Evolutionary conservation across 2,113 vertebrate species (phyloP), one percentile per base, ranked within the genome.

Genomic region (Anser cygnoides): DNA sequence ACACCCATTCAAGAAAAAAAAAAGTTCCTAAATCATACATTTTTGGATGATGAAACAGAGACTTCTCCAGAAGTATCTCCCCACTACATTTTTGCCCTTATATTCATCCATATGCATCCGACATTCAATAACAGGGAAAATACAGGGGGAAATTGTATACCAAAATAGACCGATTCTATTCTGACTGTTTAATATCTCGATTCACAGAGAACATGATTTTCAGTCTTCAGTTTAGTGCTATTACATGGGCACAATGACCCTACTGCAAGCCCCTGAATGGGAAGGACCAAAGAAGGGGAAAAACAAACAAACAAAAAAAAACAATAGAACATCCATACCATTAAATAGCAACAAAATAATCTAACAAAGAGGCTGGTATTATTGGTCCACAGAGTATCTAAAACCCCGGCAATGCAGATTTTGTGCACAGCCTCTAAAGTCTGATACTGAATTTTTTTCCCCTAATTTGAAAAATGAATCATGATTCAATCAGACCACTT

Each of bases 81-180:
- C 20, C 28, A 26, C 10, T 43, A 49, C 50, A 16, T 65, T 72
- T 84, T 57, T 33, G 43, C 43, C 50, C 43, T 68, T 77, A 12
- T 10, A 54, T 37, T 75, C 37, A 68, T 10, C 44, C 37, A 37
- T 37, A 33, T 14, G 61, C 35, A 68, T 18, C 17, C 46, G 57
- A 22, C 35, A 41, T 22, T 58, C 35, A 35, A 1, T 41, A 41
- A 0, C 31, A 23, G 8, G 35, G 17, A 7, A 84, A n/a, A 1
- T 29, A n/a, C 0, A 31, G 39, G 8, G n/a, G 25, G 9, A 84
- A 50, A 23, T 9, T 62, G 28, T 25, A 76, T 9, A 41, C 63
- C 79, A 55, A 70, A 55, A 19, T 29, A 44, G 23, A 76, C 0
- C 68, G 71, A 49, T 13, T 29, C 28, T 76, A 26, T 44, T 68